phyloP scores from a whole-genome alignment of 2,888 invertebrate species.

The Nemapogon koenigi region DNA sequence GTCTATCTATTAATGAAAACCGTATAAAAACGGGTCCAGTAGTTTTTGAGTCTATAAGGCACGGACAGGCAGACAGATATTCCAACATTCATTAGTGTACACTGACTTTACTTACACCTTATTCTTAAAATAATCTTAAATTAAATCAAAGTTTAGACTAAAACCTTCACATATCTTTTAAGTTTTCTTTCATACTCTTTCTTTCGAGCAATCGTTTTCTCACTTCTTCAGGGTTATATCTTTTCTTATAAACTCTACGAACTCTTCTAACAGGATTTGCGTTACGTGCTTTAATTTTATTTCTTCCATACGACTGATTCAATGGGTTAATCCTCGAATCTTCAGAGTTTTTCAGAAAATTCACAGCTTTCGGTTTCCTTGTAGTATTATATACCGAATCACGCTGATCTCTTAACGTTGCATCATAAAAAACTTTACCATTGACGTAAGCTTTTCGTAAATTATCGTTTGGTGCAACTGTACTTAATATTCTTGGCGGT shows the following conservation, averaged over 20 bases:
- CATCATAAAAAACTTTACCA: constrained; percentile 56
- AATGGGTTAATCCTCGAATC: constrained; percentile 26
- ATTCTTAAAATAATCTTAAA: not conserved
- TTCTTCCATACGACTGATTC: constrained; percentile 24
- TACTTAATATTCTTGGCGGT: constrained; percentile 45
- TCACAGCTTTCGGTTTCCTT: constrained; percentile 5
- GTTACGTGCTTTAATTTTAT: constrained; percentile 42
- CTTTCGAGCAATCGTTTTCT: constrained; percentile 52
- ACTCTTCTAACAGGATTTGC: constrained; percentile 47
- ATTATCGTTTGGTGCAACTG: constrained; percentile 35
- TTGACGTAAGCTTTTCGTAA: constrained; percentile 50
- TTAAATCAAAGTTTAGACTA: too few relatives aligned
- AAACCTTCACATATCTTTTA: too few relatives aligned
- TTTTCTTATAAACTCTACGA: constrained; percentile 48
- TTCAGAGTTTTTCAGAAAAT: constrained; percentile 22
- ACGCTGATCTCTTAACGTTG: constrained; percentile 44
- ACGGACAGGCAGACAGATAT: too few relatives aligned
- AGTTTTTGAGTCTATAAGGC: too few relatives aligned
- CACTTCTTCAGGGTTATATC: constrained; percentile 58
- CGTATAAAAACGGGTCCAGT: too few relatives aligned
- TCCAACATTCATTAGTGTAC: too few relatives aligned
- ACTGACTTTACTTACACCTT: too few relatives aligned
- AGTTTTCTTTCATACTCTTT: constrained; percentile 32
- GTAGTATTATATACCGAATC: constrained; percentile 33
- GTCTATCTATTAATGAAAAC: too few relatives aligned